Evolutionary conservation across 2,113 vertebrate species (phyloP).

Genomic region (Trematomus loennbergii): DNA sequence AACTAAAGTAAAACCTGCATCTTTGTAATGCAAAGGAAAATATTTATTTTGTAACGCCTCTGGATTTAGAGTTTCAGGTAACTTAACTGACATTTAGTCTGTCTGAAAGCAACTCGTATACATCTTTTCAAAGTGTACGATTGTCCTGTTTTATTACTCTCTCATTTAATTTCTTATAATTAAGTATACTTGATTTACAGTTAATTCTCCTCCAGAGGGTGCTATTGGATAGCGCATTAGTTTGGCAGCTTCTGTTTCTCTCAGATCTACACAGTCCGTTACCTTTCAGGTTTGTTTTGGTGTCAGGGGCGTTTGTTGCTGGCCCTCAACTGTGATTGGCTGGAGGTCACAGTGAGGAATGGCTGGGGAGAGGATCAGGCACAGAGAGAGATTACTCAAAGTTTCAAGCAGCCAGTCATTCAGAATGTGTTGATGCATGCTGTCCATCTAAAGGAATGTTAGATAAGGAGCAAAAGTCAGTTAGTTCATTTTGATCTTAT

Average conservation of each 20-base stretch:
- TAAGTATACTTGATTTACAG: not conserved
- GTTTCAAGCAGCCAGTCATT: conserved; percentile 27
- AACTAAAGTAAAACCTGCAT: not conserved
- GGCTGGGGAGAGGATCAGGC: conserved; percentile 53
- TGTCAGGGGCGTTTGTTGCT: conserved; percentile 18
- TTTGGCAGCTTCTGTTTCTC: not conserved
- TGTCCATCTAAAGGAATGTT: not conserved
- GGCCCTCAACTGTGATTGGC: conserved; percentile 16
- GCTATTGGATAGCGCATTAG: not conserved
- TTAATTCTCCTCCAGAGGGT: conserved; percentile 39
- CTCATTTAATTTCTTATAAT: not conserved
- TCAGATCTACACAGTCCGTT: conserved; percentile 14
- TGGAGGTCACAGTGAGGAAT: conserved; percentile 68
- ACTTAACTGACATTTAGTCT: not conserved
- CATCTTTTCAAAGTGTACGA: not conserved
- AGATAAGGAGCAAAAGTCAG: not conserved
- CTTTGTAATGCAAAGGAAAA: no score
- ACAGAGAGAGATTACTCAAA: conserved; percentile 59
- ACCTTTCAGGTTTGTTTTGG: conserved; percentile 48
- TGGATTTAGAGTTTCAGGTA: not conserved
- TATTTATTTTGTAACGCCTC: no score
- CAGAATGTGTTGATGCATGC: not conserved
- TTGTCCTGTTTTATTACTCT: not conserved
- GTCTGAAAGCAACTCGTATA: not conserved
- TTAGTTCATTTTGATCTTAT: not conserved